Evolutionary conservation across 1,140 invertebrate species (phyloP).

Genomic region (Leptinotarsa texana): DNA sequence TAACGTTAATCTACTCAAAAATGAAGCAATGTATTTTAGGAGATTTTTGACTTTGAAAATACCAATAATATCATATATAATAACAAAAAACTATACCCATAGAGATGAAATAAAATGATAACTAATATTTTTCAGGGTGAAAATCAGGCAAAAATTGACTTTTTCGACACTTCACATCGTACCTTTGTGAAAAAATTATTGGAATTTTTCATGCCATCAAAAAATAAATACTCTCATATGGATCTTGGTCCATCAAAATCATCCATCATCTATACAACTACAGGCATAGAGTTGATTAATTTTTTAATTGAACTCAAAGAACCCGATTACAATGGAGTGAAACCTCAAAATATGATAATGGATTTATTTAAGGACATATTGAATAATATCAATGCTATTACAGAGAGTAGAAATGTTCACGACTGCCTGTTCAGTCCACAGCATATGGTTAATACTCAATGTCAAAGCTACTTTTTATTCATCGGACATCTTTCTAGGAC

Average conservation of each 20-base stretch:
- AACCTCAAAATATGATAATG: constrained; percentile 60
- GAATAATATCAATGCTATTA: constrained; percentile 74
- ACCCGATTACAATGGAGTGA: constrained; percentile 50
- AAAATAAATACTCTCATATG: constrained; percentile 81
- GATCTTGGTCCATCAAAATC: constrained; percentile 60
- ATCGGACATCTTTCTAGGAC: constrained; percentile 83
- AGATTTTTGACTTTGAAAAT: no score
- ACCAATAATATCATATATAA: no score
- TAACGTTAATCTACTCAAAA: no score
- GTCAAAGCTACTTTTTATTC: constrained; percentile 92
- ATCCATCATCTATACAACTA: constrained; percentile 67
- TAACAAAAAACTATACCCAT: no score
- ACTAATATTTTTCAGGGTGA: constrained; percentile 40
- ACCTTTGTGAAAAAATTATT: constrained; percentile 82
- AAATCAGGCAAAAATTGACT: constrained; percentile 55
- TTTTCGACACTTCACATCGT: constrained; percentile 76
- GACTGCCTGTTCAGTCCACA: constrained; percentile 88
- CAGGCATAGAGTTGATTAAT: constrained; percentile 78
- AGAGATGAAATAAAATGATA: no score
- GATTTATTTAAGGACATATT: constrained; percentile 83
- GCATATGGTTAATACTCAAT: constrained; percentile 84
- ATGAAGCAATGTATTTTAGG: no score
- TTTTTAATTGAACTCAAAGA: constrained; percentile 69
- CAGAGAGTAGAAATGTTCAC: constrained; percentile 73
- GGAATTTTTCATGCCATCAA: constrained; percentile 85